Conservation (phyloP, 2,888 invertebrate genomes). For the Drosophila anomalipes region DNA sequence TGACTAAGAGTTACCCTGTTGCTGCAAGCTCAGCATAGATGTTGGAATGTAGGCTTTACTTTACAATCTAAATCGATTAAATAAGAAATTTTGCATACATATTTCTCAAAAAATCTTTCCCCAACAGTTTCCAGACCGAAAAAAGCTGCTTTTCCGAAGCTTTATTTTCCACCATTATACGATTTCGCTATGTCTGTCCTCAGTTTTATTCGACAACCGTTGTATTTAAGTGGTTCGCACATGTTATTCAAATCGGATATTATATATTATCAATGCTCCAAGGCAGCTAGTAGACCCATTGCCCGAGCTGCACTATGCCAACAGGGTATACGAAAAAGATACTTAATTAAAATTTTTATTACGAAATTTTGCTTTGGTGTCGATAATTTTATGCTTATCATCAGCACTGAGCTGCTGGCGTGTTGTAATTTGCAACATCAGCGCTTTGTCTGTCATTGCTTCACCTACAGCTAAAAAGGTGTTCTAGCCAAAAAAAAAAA, state of each 20-base stretch:
- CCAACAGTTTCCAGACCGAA: background rate
- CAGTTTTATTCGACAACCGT: background rate
- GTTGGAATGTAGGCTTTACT: background rate
- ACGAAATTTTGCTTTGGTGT: constrained; percentile 76
- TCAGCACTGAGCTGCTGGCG: constrained; percentile 50
- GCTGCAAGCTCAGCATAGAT: background rate
- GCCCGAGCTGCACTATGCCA: background rate
- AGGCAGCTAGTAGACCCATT: background rate
- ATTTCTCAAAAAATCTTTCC: background rate
- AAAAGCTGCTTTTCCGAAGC: background rate
- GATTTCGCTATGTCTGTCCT: background rate
- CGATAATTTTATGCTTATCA: constrained; percentile 81
- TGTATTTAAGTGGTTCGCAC: too few species aligned
- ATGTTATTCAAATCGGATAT: background rate
- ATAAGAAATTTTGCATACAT: background rate
- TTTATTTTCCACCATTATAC: background rate
- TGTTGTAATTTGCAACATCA: constrained; percentile 77
- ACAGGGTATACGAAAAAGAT: constrained; percentile 40
- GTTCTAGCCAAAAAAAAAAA: constrained; percentile 26
- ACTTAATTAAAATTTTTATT: constrained; percentile 80
- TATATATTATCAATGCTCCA: background rate
- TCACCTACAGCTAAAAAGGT: constrained; percentile 24
- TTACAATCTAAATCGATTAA: background rate
- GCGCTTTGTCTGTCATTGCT: constrained; percentile 45
- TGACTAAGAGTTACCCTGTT: background rate